These are phyloP conservation scores for Drosophila mulleri DNA, from an alignment of 2,888 invertebrate genomes.

Conservation along the genomic window DNA sequence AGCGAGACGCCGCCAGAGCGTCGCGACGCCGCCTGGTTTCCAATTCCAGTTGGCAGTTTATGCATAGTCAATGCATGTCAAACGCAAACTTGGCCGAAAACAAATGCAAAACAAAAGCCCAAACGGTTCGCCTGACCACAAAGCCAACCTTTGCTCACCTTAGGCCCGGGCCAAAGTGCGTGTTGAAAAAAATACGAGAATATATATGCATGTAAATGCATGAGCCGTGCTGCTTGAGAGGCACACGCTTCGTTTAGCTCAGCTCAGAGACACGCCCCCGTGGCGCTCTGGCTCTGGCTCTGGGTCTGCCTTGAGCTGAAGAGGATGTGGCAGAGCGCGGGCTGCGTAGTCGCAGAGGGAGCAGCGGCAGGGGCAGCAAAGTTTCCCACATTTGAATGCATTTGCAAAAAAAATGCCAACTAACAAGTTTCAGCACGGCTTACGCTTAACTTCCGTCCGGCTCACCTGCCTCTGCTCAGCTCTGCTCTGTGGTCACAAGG, in stretches of 20 bases:
- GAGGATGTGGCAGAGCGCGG: not conserved
- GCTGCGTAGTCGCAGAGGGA: constrained; percentile 3
- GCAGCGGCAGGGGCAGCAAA: constrained; percentile 6
- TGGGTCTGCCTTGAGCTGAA: constrained; percentile 24
- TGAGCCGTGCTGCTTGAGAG: constrained; percentile 40
- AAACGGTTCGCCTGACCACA: constrained; percentile 71
- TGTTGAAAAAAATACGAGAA: constrained; percentile 37
- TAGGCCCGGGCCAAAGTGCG: constrained; percentile 54
- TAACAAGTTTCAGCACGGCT: constrained; percentile 45
- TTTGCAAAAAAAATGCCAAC: constrained; percentile 54
- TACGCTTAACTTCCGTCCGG: constrained; percentile 20
- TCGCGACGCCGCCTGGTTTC: constrained; percentile 46
- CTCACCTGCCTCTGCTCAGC: constrained; percentile 6
- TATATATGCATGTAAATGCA: constrained; percentile 48
- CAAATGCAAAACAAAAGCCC: constrained; percentile 57
- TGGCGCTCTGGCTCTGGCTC: no score
- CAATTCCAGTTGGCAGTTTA: constrained; percentile 34
- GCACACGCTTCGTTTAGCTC: constrained; percentile 51
- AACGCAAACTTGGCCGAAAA: constrained; percentile 61
- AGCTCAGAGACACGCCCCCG: constrained; percentile 49
- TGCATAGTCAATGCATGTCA: constrained; percentile 78
- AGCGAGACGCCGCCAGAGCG: constrained; percentile 60
- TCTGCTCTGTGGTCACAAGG: constrained; percentile 58
- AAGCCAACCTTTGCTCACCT: constrained; percentile 31
- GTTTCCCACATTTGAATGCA: constrained; percentile 58